Percentiles rank a stretch among this genome's conserved stretches.
Evolutionary conservation across 2,113 vertebrate species (phyloP).

Genomic region (Picathartes gymnocephalus): DNA sequence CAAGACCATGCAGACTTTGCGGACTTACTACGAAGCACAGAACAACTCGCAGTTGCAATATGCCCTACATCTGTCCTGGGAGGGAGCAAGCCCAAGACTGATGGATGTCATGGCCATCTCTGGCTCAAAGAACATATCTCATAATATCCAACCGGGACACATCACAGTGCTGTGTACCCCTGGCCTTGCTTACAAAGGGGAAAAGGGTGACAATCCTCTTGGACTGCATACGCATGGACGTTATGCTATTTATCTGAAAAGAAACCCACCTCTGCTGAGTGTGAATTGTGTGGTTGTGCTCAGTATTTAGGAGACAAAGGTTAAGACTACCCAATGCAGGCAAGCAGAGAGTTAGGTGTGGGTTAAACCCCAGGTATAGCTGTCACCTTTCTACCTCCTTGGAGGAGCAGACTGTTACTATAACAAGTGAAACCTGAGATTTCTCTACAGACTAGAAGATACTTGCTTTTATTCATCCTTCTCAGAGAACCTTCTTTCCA

Average conservation of each 20-base stretch:
- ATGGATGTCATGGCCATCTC: background rate
- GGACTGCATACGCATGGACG: background rate
- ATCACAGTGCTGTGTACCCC: background rate
- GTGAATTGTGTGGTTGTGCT: background rate
- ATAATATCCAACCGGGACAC: fast-evolving
- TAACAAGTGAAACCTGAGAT: background rate
- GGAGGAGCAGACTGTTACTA: background rate
- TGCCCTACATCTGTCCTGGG: background rate
- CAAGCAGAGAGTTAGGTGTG: background rate
- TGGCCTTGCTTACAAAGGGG: background rate
- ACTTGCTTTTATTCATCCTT: background rate
- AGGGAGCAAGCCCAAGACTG: background rate
- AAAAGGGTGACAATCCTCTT: background rate
- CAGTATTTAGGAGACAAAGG: background rate
- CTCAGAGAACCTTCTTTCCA: background rate
- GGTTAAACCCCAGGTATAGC: background rate
- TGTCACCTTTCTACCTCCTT: background rate
- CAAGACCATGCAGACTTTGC: background rate
- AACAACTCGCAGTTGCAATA: background rate
- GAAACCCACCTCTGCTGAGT: background rate
- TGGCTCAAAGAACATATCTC: background rate
- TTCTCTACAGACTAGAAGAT: background rate
- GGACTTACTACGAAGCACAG: background rate
- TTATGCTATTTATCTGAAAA: background rate
- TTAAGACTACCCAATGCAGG: background rate